Base-by-base conservation (phyloP, 2,888 invertebrate genomes). In the Brenthis ino region DNA sequence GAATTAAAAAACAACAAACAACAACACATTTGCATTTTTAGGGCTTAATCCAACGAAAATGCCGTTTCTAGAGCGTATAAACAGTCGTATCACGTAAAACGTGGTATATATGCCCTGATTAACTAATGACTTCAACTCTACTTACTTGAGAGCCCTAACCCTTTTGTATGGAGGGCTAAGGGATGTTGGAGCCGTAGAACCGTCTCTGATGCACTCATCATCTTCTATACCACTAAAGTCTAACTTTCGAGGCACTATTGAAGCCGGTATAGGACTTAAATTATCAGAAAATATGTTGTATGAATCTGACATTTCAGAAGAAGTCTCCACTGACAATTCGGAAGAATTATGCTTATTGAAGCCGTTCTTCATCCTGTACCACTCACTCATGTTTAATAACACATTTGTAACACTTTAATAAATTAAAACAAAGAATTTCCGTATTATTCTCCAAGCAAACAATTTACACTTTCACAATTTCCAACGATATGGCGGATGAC, bases 251-350 rank as follows among this genome's bases (percentile, higher is more conserved):
- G 95, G 94, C 80, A 94, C 90, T 77, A 94, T 93, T 68, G 88
- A 82, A 70, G 87, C 85, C 67, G 92, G 91, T 76, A 94, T 93
- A 55, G 94, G 94, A 77, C 94, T 94, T 74, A 94, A 86, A 85
- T 94, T 95, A 68, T 93, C 93, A 76, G 94, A 94, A 79, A 94
- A 93, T 78, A 88, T 84, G 80, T 95, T 95, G 79, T 94, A 94
- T 37, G 91, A 87, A 82, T 94, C 94, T 82, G 95, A 94, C 88
- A 95, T 93, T 85, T 95, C 95, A 87, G 94, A 94, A 74, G 95
- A 94, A 76, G 91, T 93, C 87, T 94, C 94, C 77, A 91, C 91
- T 72, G 94, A 94, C 75, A 94, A 83, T 84, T 94, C 94, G 72
- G 94, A 94, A 70, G 94, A 93, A 84, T 91, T 86, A 74, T 83